A percentile compares a stretch with the other conserved stretches of the same genome.
phyloP scores from a whole-genome alignment of 2,888 invertebrate species.

The Drosophila sordidapex region DNA sequence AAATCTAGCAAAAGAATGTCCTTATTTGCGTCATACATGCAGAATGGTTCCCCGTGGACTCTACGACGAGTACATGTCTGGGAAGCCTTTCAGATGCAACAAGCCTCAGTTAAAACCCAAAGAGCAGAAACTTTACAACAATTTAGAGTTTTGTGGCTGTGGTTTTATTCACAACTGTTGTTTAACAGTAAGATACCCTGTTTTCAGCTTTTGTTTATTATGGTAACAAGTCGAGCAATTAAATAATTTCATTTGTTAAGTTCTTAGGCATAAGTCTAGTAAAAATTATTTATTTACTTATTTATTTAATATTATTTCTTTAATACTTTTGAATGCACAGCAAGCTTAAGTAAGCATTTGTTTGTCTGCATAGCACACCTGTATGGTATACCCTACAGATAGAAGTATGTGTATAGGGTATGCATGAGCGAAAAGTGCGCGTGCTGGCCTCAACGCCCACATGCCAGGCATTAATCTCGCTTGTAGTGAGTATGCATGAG shows the following conservation, averaged over 20 bases:
- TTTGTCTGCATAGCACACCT: not conserved
- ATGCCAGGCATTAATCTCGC: conserved; percentile 48
- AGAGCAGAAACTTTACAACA: conserved; percentile 1
- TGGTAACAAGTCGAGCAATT: not conserved
- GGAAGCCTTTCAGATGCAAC: conserved; percentile 51
- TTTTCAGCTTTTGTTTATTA: not conserved
- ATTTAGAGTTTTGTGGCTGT: conserved; percentile 8
- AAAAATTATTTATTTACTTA: not conserved
- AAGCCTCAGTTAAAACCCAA: conserved; percentile 34
- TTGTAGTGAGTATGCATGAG: conserved; percentile 26
- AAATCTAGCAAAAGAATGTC: not conserved
- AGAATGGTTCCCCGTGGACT: conserved; percentile 22
- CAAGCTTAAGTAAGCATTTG: not conserved
- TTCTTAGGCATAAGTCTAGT: not conserved
- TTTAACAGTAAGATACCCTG: not conserved
- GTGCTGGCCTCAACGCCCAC: conserved; percentile 68
- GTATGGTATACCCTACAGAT: not conserved
- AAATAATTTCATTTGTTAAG: not conserved
- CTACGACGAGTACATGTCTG: conserved; percentile 5
- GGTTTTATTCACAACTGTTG: not conserved
- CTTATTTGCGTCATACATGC: conserved; percentile 42
- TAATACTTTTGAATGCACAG: not conserved
- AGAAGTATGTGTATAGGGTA: conserved; percentile 32
- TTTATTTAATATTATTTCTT: not conserved
- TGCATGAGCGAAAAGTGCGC: conserved; percentile 41